Evolutionary conservation across 2,113 vertebrate genomes (phyloP), one percentile per base, ranked within the genome.

Genomic region (Nesogale talazaci): DNA sequence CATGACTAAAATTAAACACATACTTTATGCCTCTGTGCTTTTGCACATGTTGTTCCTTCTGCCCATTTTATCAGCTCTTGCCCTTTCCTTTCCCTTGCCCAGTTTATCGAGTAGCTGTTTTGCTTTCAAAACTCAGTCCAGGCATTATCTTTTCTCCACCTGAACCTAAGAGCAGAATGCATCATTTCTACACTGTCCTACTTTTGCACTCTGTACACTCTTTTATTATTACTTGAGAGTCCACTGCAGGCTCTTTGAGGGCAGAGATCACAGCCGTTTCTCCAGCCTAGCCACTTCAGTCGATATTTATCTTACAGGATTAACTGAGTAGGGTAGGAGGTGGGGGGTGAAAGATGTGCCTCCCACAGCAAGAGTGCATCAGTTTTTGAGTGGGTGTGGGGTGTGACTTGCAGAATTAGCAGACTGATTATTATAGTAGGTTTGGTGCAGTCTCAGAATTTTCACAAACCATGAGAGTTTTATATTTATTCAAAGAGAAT

Each of bases 71-170:
- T 90, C 19, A 59, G 57, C 59, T 29, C 11, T 40, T 74, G 84
- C 78, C 88, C 74, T 77, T 79, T 72, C 36, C 52, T 77, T 63
- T 52, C 25, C 10, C 5, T 52, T 83, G 20, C 67, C 25, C 36
- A 36, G 40, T 40, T 34, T 23, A 83, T 22, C 3, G 2, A 36
- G 22, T 67, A 88, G 78, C 22, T 82, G 56, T 46, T 84, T 77
- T 93, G 72, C 63, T 89, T 88, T 78, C 56, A 75, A 93, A 90
- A 90, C 31, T 52, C 46, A 93, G 34, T 75, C 65, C 85, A 88
- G 67, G 34, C 46, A 63, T 80, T 83, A 16, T 79, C 70, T 78
- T 82, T 72, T 75, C 88, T 77, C 56, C 70, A 82, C 69, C 23
- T 56, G 23, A 74, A 70, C 67, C 72, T 75, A 12, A 92, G 67